phyloP scores from a whole-genome alignment of 2,888 invertebrate genomes.

The Diadegma fenestrale region DNA sequence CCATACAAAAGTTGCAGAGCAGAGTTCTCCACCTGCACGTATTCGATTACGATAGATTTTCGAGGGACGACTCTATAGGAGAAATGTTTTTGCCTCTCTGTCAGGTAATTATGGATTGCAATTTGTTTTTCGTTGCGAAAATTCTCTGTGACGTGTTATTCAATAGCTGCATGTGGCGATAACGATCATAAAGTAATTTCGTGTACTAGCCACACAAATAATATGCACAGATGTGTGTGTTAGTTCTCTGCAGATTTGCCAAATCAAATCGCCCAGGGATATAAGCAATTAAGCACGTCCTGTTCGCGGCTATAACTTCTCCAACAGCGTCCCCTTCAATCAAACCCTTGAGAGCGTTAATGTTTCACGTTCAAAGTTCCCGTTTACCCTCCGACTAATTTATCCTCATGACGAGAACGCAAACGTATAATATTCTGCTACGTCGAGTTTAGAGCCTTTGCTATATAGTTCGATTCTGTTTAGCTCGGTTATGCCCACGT shows the following conservation, averaged over 20 bases:
- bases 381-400: constrained; percentile 48
- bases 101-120: constrained; percentile 88
- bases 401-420: constrained; percentile 32
- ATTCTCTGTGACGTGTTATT: no score
- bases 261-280: constrained; percentile 54
- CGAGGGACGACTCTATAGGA: constrained; percentile 96
- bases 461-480: not conserved
- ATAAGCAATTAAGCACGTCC: constrained; percentile 66
- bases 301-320: constrained; percentile 36
- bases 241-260: not conserved
- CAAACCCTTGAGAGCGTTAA: constrained; percentile 48
- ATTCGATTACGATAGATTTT: constrained; percentile 97
- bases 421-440: constrained; percentile 12
- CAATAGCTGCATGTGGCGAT: no score
- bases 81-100: constrained; percentile 96
- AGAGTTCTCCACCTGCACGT: constrained; percentile 96
- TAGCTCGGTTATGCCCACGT: not conserved
- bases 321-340: constrained; percentile 26
- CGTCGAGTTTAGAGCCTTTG: constrained; percentile 1
- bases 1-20: constrained; percentile 96
- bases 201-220: not conserved
- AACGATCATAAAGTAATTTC: not conserved
- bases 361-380: constrained; percentile 44
- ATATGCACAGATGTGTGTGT: not conserved
- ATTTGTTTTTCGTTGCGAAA: not conserved